Base-by-base conservation (phyloP, 2,113 vertebrate species). In the Amphilophus citrinellus region DNA sequence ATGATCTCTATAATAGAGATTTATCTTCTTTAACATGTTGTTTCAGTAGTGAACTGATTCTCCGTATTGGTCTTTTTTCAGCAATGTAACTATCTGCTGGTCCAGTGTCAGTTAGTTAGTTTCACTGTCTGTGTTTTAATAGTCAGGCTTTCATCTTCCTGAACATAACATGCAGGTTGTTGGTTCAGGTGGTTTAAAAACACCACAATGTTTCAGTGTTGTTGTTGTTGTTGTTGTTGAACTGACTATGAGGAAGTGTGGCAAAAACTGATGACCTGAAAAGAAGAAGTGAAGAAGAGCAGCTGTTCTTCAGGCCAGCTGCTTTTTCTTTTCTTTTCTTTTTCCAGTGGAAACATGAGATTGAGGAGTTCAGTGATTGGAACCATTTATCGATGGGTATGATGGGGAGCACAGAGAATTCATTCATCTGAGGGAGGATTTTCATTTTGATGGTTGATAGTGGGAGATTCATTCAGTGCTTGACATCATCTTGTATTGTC, bases 181-280 rank as follows among this genome's bases (percentile, higher is more conserved):
- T 50, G 14, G 14, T 50, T 0, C 8, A 47, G 22, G 65, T 68
- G 22, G 15, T 71, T 4, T 71, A 1, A 27, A 71, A 50, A 18
- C 0, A 1, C 65, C 10, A 42, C 42, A 11, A 6, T 71, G 22
- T 50, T 71, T 68, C 65, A 50, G 42, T 68, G 42, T 68, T 68
- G 22, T 47, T 27, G 2, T 27, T 27, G 2, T 27, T 27, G 27
- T 3, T 27, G 39, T 22, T 27, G 15, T 30, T 68, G 42, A 47
- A 68, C 0, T 68, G 65, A 1, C 65, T 50, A 18, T 2, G 0
- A 47, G 22, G 47, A 10, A 27, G 63, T 68, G 22, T 0, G 15
- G 65, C 27, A 14, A 68, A 0, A 68, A 1, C 65, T 68, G 65
- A 68, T 3, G 2, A 7, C 27, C 42, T 68, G 5, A 68, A 68